These are phyloP conservation scores for Bellardia pandia DNA, from an alignment of 2,888 invertebrate species.

Conservation along the genomic window DNA sequence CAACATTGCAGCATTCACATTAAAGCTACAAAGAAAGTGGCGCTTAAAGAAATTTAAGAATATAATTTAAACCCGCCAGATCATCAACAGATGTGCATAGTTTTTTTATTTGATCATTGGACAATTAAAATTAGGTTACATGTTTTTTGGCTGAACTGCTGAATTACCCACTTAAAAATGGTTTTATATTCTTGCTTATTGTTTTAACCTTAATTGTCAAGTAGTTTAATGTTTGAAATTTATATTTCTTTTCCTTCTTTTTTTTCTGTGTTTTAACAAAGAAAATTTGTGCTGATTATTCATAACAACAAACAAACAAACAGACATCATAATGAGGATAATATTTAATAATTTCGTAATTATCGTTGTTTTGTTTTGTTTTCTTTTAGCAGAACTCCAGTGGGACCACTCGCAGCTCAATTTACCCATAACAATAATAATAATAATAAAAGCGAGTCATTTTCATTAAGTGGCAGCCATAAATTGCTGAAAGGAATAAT, in stretches of 20 bases:
- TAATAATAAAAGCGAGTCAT: conserved; percentile 22
- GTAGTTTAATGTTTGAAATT: neutral
- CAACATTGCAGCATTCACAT: neutral
- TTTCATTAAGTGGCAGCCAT: conserved; percentile 37
- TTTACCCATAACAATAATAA: conserved; percentile 22
- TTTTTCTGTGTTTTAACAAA: neutral
- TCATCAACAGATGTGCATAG: neutral
- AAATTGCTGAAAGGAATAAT: conserved; percentile 27
- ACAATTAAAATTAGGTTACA: neutral
- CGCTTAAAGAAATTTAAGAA: conserved; percentile 37
- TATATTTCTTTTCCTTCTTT: neutral
- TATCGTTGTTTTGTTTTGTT: conserved; percentile 22
- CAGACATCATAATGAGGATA: neutral
- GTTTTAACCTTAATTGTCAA: conserved; percentile 20
- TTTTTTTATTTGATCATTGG: neutral
- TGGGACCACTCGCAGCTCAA: conserved; percentile 32
- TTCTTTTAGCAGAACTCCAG: conserved; percentile 31
- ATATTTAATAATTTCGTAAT: conserved; percentile 30
- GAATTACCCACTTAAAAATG: neutral
- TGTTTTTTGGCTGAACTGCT: neutral
- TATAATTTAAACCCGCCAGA: conserved; percentile 38
- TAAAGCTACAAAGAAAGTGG: conserved; percentile 48
- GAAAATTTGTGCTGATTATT: conserved; percentile 29
- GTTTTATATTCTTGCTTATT: neutral
- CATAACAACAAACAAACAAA: neutral